Conservation (phyloP, 92 coral and sea anemone genomes). For the Plumapathes pennacea region DNA sequence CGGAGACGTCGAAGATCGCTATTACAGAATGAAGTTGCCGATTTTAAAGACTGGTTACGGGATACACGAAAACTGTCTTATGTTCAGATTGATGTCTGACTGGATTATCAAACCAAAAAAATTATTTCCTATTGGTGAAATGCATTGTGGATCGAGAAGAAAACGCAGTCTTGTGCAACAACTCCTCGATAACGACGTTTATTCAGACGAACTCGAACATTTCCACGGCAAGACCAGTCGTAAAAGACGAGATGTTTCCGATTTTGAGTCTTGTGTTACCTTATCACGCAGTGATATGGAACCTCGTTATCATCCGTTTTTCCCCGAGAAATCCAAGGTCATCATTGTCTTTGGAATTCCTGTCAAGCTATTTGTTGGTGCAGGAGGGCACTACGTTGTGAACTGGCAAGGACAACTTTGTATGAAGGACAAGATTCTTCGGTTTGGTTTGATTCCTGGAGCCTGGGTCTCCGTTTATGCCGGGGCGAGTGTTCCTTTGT, state of each 20-base stretch:
- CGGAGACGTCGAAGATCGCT: constrained; percentile 95
- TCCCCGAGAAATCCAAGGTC: constrained; percentile 59
- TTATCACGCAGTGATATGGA: constrained; percentile 40
- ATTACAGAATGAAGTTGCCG: constrained; percentile 75
- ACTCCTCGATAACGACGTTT: constrained; percentile 77
- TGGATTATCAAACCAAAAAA: constrained; percentile 64
- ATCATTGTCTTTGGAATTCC: constrained; percentile 83
- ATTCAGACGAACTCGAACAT: constrained; percentile 74
- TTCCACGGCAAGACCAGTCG: constrained; percentile 58
- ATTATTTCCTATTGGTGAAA: constrained; percentile 76
- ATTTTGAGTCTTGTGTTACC: constrained; percentile 53
- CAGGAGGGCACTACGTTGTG: constrained; percentile 78
- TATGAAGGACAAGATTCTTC: constrained; percentile 67
- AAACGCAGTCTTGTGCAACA: constrained; percentile 72
- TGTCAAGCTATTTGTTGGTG: constrained; percentile 74
- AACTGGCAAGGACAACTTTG: constrained; percentile 77
- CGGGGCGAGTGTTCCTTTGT: constrained; percentile 70
- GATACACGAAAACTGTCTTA: constrained; percentile 81
- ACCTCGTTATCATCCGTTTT: constrained; percentile 59
- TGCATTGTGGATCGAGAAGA: constrained; percentile 66
- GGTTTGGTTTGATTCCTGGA: constrained; percentile 81
- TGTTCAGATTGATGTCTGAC: constrained; percentile 58
- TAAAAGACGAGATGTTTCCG: constrained; percentile 41
- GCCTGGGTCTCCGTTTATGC: constrained; percentile 84
- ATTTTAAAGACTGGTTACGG: constrained; percentile 78